These are phyloP conservation scores for Epizoanthus stellaris DNA, from an alignment of 92 coral and sea anemone genomes.

Conservation along the genomic window DNA sequence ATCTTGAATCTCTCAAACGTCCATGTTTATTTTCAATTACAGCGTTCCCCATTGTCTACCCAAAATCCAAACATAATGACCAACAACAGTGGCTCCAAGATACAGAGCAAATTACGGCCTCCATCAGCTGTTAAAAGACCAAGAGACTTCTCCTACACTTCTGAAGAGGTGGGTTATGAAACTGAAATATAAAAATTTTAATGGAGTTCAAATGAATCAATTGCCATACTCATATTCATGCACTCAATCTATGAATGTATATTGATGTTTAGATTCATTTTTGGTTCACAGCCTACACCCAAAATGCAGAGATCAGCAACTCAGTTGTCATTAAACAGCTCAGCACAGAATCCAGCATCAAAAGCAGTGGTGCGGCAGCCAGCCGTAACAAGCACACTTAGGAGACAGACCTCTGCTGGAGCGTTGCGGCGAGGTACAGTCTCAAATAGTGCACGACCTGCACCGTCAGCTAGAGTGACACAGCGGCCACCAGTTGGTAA, in stretches of 20 bases:
- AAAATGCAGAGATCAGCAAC: conserved; percentile 56
- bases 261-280: background rate
- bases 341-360: conserved; percentile 1
- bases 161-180: conserved; percentile 27
- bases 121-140: conserved; percentile 80
- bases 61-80: conserved; percentile 79
- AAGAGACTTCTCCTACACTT: conserved; percentile 44
- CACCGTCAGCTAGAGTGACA: conserved; percentile 40
- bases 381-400: conserved; percentile 25
- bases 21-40: background rate
- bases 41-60: conserved; percentile 86
- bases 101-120: conserved; percentile 71
- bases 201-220: too few species aligned
- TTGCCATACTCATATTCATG: too few species aligned
- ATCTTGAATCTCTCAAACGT: background rate
- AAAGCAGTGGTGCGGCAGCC: conserved; percentile 29
- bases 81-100: conserved; percentile 18
- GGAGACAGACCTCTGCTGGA: conserved; percentile 77
- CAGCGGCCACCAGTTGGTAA: conserved; percentile 7
- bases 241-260: too few species aligned
- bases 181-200: too few species aligned
- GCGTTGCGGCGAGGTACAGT: conserved; percentile 44
- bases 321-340: conserved; percentile 28
- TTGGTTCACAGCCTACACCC: conserved; percentile 45
- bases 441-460: conserved; percentile 37